phyloP scores from a whole-genome alignment of 2,113 vertebrate genomes.

The Orcinus orca region DNA sequence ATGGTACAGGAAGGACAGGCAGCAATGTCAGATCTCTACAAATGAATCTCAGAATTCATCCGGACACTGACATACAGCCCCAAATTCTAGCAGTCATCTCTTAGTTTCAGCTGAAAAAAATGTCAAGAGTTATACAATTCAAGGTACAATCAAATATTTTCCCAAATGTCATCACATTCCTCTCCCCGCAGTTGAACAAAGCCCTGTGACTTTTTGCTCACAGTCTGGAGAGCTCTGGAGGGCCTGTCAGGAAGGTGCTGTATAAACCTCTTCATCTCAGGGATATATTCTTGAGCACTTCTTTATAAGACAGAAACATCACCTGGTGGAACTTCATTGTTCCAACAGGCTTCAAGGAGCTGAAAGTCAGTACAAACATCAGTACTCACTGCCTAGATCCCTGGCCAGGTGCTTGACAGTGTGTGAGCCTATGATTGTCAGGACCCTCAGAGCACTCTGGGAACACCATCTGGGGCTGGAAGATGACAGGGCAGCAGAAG shows the following conservation, averaged over 20 bases:
- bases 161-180: not conserved
- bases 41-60: not conserved
- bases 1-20: not conserved
- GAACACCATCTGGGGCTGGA: not conserved
- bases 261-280: not conserved
- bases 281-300: not conserved
- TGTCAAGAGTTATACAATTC: not conserved
- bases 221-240: not conserved
- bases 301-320: constrained; percentile 38
- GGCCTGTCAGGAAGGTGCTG: constrained; percentile 8
- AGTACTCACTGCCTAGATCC: not conserved
- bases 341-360: not conserved
- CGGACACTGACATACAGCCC: not conserved
- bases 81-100: not conserved
- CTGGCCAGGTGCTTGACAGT: not conserved
- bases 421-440: not conserved
- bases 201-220: not conserved
- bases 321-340: not conserved
- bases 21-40: not conserved
- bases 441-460: not conserved
- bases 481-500: not conserved
- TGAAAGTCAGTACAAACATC: not conserved
- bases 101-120: not conserved
- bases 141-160: constrained; percentile 24
- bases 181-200: not conserved